These are phyloP conservation scores for Phortica magna DNA, from an alignment of 2,888 invertebrate species.

Conservation along the genomic window DNA sequence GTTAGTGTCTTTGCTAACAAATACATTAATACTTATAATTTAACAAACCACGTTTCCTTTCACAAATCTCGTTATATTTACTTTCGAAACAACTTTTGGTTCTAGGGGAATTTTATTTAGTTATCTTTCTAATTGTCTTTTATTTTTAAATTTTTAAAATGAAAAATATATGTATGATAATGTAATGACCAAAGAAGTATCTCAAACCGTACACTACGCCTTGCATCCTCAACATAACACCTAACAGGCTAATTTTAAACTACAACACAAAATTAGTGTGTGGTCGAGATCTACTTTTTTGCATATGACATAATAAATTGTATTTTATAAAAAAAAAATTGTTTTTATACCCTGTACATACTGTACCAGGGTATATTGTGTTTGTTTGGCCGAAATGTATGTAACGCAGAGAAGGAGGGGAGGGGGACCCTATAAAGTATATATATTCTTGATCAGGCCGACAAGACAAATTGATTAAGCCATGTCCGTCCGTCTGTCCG, in stretches of 20 bases:
- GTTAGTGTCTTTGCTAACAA: neutral
- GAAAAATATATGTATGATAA: neutral
- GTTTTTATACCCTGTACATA: too few relatives aligned
- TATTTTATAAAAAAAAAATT: neutral
- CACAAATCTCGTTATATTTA: neutral
- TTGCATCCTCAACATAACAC: slow-evolving; percentile 16
- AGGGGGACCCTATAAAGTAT: too few relatives aligned
- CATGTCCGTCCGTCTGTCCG: too few relatives aligned
- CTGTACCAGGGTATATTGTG: too few relatives aligned
- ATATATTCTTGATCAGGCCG: too few relatives aligned
- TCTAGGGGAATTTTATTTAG: neutral
- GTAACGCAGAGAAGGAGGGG: too few relatives aligned
- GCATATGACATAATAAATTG: slow-evolving; percentile 2
- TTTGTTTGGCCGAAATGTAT: too few relatives aligned
- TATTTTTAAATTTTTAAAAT: neutral
- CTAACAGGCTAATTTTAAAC: neutral
- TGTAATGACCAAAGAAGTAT: neutral
- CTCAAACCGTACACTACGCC: neutral
- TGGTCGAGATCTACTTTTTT: neutral
- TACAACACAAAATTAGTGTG: neutral
- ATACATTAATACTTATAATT: neutral
- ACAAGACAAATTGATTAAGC: too few relatives aligned
- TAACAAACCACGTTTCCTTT: neutral
- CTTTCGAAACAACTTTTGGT: neutral
- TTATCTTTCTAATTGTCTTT: neutral